Evolutionary conservation across 2,888 invertebrate genomes (phyloP).

Genomic region (Ethmia dodecea): DNA sequence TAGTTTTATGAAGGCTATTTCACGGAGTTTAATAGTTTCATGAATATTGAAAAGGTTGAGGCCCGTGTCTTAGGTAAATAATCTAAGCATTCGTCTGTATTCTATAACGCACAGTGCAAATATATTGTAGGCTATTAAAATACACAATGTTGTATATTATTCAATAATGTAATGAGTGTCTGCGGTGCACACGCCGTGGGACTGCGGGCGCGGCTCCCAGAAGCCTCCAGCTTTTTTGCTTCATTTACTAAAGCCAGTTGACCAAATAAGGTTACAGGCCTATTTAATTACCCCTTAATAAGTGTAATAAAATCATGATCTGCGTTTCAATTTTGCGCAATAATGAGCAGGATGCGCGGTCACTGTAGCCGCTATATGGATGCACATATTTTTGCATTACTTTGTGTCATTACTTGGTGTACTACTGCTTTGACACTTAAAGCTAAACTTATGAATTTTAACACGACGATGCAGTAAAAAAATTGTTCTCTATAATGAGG

Average conservation of each 20-base stretch:
- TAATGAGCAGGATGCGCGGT: conserved; percentile 28
- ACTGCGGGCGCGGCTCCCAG: conserved; percentile 8
- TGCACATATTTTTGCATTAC: conserved; percentile 47
- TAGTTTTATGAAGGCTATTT: conserved; percentile 16
- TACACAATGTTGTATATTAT: conserved; percentile 39
- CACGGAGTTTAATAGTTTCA: conserved; percentile 50
- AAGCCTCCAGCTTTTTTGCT: conserved; percentile 41
- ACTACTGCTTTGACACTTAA: conserved; percentile 30
- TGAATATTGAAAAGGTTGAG: conserved; percentile 51
- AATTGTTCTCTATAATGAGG: no score
- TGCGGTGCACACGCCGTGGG: conserved; percentile 18
- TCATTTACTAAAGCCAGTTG: conserved; percentile 34
- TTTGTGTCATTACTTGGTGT: conserved; percentile 30
- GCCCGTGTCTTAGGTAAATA: conserved; percentile 21
- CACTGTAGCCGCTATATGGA: conserved; percentile 29
- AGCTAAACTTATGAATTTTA: no score
- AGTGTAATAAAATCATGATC: conserved; percentile 58
- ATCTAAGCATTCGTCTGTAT: conserved; percentile 33
- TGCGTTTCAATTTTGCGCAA: conserved; percentile 45
- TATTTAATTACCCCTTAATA: conserved; percentile 66
- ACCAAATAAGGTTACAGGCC: conserved; percentile 51
- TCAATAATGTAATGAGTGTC: conserved; percentile 42
- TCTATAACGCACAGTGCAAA: conserved; percentile 34
- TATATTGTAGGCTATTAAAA: conserved; percentile 48
- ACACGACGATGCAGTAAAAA: no score